Evolutionary conservation across 2,113 vertebrate species (phyloP).

Genomic region (Isurus oxyrinchus): DNA sequence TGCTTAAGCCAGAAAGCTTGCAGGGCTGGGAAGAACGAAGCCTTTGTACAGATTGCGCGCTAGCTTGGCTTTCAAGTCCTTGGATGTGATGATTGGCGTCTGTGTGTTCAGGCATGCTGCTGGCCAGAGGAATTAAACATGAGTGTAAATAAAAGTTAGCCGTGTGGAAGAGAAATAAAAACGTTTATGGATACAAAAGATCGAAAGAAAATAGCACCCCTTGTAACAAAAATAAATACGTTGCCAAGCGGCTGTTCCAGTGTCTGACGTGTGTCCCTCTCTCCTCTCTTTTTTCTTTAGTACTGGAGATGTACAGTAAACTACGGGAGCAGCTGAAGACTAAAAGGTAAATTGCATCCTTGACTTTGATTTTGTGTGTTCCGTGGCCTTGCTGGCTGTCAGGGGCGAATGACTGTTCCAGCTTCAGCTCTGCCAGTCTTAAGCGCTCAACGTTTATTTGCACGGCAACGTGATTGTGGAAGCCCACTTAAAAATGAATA

Average conservation of each 20-base stretch:
- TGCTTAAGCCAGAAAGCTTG: too few relatives aligned
- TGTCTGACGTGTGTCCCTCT: background rate
- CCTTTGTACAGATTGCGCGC: background rate
- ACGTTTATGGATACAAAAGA: background rate
- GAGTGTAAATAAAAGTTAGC: background rate
- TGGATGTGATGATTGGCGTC: background rate
- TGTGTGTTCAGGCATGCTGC: background rate
- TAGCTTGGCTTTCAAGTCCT: background rate
- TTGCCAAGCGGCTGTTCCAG: background rate
- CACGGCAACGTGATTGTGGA: background rate
- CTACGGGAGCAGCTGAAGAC: slow-evolving; percentile 90
- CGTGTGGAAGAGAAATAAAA: background rate
- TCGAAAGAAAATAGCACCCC: background rate
- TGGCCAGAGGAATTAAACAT: background rate
- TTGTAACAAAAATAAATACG: background rate
- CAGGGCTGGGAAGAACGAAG: too few relatives aligned
- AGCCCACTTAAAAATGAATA: background rate
- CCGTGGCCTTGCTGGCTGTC: background rate
- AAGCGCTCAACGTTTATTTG: background rate
- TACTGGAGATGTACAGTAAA: slow-evolving; percentile 95
- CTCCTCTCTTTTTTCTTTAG: slow-evolving; percentile 51
- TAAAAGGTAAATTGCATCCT: slow-evolving; percentile 70
- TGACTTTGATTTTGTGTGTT: background rate
- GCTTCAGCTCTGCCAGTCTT: background rate
- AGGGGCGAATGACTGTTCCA: background rate